Evolutionary conservation across 2,797 vertebrate species (phyloP), one percentile per base, ranked within the genome.

Genomic region (Chloroceryle inda): DNA sequence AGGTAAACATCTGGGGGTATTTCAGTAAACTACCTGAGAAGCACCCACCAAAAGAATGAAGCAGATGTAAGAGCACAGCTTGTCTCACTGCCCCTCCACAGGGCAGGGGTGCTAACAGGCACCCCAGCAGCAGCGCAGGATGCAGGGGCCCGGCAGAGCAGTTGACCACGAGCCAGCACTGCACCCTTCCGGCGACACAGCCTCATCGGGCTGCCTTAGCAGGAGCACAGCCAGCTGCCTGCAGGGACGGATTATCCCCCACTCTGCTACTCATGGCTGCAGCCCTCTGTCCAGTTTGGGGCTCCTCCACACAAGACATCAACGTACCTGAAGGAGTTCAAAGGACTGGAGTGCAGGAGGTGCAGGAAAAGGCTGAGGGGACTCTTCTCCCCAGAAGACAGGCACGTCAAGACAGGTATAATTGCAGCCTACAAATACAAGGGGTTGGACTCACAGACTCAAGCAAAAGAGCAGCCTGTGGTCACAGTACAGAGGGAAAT

Each of bases 101-200:
- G 15, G 23, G 22, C 0, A 27, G 35, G 4, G 4, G 13, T 8
- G 12, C 26, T 19, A 10, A 2, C 6, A 38, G 38, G 1, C 1
- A 19, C 6, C 23, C 67, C 52, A 35, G 85, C 66, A 59, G 75
- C 5, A 27, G 22, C 10, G 1, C 1, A 7, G 84, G 56, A 7
- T 2, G 4, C 2, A 1, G 35, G 33, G 13, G 17, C 13, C 63
- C 12, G 27, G 40, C 3, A 0, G 49, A 13, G 0, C 29, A 16
- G 58, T 1, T 5, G 74, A 76, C 59, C 13, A 5, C 2, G 64
- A 63, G 66, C 1, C 86, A 66, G 95, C 95, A 91, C 59, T 73
- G 95, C 91, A 49, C 87, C 92, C 92, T 91, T 4, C 47, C 10
- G 35, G 84, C 0, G 20, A 35, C 2, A 33, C 6, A 26, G 75